Evolutionary conservation across 2,888 invertebrate species (phyloP).

Genomic region (Dusona sp.): DNA sequence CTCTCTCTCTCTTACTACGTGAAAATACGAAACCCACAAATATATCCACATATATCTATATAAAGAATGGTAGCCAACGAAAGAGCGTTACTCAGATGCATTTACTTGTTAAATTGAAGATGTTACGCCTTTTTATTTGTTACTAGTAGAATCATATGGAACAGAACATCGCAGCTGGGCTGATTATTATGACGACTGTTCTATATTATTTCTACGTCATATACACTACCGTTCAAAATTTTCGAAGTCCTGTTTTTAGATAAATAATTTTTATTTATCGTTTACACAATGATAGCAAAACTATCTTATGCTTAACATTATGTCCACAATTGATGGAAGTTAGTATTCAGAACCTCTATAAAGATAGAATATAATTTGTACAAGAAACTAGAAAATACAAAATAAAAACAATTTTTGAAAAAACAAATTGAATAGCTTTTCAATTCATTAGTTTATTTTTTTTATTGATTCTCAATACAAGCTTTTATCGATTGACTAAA

Average conservation of each 20-base stretch:
- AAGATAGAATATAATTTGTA: not conserved
- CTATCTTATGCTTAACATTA: not conserved
- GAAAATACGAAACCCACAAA: not conserved
- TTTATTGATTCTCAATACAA: too few species aligned
- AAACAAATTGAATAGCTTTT: not conserved
- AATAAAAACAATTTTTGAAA: not conserved
- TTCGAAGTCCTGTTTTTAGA: not conserved
- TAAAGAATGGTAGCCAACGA: not conserved
- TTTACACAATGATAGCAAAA: not conserved
- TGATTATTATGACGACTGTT: constrained; percentile 40
- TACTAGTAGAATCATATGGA: not conserved
- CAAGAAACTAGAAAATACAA: not conserved
- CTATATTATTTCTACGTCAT: constrained; percentile 1
- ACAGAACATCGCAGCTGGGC: constrained; percentile 7
- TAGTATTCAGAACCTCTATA: too few species aligned
- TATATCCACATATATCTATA: not conserved
- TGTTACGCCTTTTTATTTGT: not conserved
- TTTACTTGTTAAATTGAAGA: not conserved
- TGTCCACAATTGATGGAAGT: too few species aligned
- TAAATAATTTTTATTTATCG: not conserved
- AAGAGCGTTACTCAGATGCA: not conserved
- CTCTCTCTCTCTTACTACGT: constrained; percentile 39
- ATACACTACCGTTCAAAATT: not conserved
- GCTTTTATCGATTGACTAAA: too few species aligned
- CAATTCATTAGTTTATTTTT: too few species aligned